Conservation (phyloP, 2,113 vertebrate genomes). For the Salvelinus fontinalis region DNA sequence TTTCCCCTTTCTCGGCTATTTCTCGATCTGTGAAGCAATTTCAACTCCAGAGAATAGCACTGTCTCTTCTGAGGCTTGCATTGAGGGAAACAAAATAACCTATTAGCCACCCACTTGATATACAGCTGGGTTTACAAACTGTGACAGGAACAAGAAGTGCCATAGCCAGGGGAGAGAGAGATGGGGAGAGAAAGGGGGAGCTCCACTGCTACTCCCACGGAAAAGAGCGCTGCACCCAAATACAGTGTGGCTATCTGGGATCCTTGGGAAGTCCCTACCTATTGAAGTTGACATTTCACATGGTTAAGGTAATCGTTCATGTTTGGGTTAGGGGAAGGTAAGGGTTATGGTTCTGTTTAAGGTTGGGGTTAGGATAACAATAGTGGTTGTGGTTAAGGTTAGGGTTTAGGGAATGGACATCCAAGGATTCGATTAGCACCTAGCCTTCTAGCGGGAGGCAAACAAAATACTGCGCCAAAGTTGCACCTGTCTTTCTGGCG, state of each 20-base stretch:
- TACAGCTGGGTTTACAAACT: slow-evolving; percentile 36
- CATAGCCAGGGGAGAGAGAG: slow-evolving; percentile 16
- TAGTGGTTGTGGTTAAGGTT: too few species aligned
- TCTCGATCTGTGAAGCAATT: slow-evolving; percentile 8
- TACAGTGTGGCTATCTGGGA: neutral
- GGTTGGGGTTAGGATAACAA: too few species aligned
- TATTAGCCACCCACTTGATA: slow-evolving; percentile 35
- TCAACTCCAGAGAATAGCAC: slow-evolving; percentile 2
- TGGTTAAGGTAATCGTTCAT: too few species aligned
- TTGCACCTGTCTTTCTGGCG: neutral
- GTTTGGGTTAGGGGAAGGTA: too few species aligned
- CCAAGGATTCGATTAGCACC: neutral
- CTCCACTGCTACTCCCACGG: slow-evolving; percentile 34
- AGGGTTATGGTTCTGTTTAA: too few species aligned
- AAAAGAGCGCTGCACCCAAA: neutral
- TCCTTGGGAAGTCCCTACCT: too few species aligned
- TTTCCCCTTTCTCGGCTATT: neutral
- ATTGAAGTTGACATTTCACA: too few species aligned
- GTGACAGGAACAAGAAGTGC: slow-evolving; percentile 50
- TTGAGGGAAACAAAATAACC: slow-evolving; percentile 35
- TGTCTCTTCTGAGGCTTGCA: slow-evolving; percentile 7
- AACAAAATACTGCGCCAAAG: neutral
- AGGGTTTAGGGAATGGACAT: too few species aligned
- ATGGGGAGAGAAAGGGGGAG: neutral
- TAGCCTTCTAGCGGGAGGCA: too few species aligned